Evolutionary conservation across 2,888 invertebrate genomes (phyloP), one percentile per base, ranked within the genome.

Genomic region (Chrysolina americana): DNA sequence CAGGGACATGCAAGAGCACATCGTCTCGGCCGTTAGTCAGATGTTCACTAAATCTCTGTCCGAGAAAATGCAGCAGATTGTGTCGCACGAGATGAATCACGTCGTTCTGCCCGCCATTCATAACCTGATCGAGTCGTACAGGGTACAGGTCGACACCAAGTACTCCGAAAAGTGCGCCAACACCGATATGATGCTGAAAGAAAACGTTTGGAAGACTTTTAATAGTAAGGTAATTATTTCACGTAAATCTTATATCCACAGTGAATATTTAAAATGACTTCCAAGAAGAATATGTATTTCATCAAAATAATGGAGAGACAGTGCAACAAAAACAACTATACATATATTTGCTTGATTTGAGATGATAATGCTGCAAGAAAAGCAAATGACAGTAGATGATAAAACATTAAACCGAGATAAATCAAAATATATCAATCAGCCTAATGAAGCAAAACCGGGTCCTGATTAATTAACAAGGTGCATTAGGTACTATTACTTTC

Each of bases 201-300:
- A 96, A 70, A 96, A 94, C 87, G 92, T 97, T 77, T 90, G 92
- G 28, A 95, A 96, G 83, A 90, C 96, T 63, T 92, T 95, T 83
- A 92, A 91, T 82, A 95, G 94, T 87, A 94, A 95, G 91, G 95
- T 95, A 85, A 84, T 53, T 28, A 19, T 36, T 41, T 21, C 0
- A n/a, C 41, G 13, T 56, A 23, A 48, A 44, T 53, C 13, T 53
- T 8, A 36, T 36, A 8, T 8, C 8, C 0, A 5, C 5, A 28
- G 36, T 36, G 36, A 36, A 6, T 36, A 36, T 36, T 36, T 36
- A 36, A 0, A 36, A 36, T 36, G 8, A 36, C 8, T 36, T 3
- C n/a, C n/a, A n/a, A n/a, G n/a, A n/a, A n/a, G n/a, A n/a, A n/a
- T n/a, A n/a, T n/a, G n/a, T n/a, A n/a, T n/a, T n/a, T n/a, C n/a